A percentile compares a stretch with the other conserved stretches of the same genome.
Evolutionary conservation across 2,113 vertebrate species (phyloP).

Genomic region (Passer domesticus): DNA sequence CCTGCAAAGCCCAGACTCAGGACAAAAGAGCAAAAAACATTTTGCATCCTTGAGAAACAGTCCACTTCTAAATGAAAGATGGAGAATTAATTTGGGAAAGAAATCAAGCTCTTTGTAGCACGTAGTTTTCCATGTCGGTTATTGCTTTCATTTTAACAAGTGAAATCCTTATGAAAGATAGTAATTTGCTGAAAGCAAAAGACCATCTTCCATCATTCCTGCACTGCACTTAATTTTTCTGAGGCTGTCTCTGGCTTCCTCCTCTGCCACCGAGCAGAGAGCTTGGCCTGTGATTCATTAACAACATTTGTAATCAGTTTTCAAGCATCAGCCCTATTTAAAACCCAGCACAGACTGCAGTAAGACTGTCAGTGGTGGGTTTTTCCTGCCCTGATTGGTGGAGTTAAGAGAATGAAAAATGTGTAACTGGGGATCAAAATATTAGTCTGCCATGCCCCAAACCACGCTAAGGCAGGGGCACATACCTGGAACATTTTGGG

Average conservation of each 20-base stretch:
- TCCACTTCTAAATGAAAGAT: conserved; percentile 4
- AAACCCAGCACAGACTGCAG: background rate
- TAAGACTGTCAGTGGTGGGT: background rate
- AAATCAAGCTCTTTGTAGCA: conserved; percentile 28
- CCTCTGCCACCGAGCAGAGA: background rate
- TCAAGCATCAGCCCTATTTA: conserved; percentile 1
- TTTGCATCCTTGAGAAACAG: background rate
- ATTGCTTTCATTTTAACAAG: conserved; percentile 50
- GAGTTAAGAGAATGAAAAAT: conserved; percentile 11
- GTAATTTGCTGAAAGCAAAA: conserved; percentile 53
- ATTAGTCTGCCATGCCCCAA: background rate
- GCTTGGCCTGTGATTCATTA: background rate
- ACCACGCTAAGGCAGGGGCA: background rate
- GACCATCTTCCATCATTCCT: conserved; percentile 31
- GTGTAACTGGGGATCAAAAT: background rate
- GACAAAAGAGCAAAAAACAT: background rate
- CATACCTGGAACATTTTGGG: background rate
- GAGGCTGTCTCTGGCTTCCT: conserved; percentile 1
- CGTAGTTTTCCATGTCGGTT: conserved; percentile 16
- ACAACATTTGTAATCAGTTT: background rate
- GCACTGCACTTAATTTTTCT: background rate
- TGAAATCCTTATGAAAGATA: conserved; percentile 44
- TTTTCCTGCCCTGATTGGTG: background rate
- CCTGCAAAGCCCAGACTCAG: background rate
- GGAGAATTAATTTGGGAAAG: conserved; percentile 41